Conservation (phyloP, 2,113 vertebrate genomes). For the zebrafish (Danio rerio) region DNA sequence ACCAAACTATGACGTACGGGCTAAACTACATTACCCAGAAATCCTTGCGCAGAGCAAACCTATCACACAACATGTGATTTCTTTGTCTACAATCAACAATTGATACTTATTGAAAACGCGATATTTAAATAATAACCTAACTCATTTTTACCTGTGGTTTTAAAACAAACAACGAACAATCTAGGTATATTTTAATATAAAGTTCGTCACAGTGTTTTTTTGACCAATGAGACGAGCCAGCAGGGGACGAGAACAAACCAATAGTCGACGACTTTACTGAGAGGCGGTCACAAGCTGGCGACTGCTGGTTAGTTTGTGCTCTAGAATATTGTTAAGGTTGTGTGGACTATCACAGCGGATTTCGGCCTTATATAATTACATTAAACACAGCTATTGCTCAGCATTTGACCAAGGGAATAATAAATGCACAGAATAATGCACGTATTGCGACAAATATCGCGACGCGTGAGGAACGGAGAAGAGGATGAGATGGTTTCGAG, state of each 20-base stretch:
- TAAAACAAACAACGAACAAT: not conserved
- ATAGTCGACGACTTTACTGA: conserved; percentile 70
- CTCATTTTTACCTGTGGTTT: not conserved
- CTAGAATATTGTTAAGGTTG: conserved; percentile 84
- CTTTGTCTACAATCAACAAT: not conserved
- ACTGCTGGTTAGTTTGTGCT: conserved; percentile 80
- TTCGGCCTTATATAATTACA: conserved; percentile 62
- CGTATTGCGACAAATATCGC: conserved; percentile 6
- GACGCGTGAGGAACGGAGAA: conserved; percentile 31
- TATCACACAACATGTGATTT: not conserved
- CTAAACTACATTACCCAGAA: conserved; percentile 74
- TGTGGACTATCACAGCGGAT: conserved; percentile 81
- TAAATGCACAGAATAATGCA: conserved; percentile 1
- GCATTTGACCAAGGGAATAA: conserved; percentile 59
- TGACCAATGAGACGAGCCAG: conserved; percentile 67
- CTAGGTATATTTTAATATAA: not conserved
- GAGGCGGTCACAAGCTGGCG: conserved; percentile 75
- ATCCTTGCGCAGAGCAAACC: conserved; percentile 18
- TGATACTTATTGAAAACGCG: accelerated
- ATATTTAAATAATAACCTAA: no score
- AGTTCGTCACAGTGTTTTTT: conserved; percentile 48
- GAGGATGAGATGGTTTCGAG: conserved; percentile 53
- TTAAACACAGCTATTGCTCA: conserved; percentile 49
- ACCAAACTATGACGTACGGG: not conserved
- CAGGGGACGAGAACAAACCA: conserved; percentile 60